Base-by-base conservation (phyloP, 2,888 invertebrate species). In the Clusia tigrina region DNA sequence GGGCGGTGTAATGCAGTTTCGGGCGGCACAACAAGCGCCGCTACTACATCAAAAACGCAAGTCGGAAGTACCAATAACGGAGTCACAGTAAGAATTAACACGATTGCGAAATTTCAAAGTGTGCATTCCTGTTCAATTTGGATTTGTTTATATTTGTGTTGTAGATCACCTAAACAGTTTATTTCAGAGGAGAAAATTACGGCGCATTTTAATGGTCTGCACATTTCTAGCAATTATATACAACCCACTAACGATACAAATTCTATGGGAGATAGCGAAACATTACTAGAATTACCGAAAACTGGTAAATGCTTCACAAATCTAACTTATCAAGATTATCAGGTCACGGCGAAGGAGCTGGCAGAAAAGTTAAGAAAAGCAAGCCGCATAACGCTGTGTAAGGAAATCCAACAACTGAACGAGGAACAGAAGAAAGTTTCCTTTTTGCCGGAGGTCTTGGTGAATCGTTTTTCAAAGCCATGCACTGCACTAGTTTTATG, bases 101-200 rank as follows among this genome's bases (percentile, higher is more conserved):
- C 6, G 12, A 32, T 54, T 10, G 2, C 5, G 1, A 18, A 1
- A 18, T 18, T 3, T 3, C 18, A 51, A 51, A 51, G 5, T 17
- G 2, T 22, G 12, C 3, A 18, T 10, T 23, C 18, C 6, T 51
- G 0, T 22, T 18, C 10, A 32, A 1, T 24, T 20, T 17, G 10
- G 9, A 2, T 2, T n/a, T 2, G 6, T 25, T 10, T 3, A 46
- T 6, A 2, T 15, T 15, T 18, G 0, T 25, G 10, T 18, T 24
- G 38, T 52, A 88, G 88, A 18, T 88, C 89, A 53, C 78, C 86
- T 6, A 94, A 94, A 77, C 91, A 92, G 78, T 86, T 90, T 46
- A 92, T 93, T 67, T 92, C 92, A 0, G 93, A 93, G 79, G 93
- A 93, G 76, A 91, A 90, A 81, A 93, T 94, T 89, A 90, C 92